Evolutionary conservation across 2,888 invertebrate species (phyloP).

Genomic region (Mallateleia sp.): DNA sequence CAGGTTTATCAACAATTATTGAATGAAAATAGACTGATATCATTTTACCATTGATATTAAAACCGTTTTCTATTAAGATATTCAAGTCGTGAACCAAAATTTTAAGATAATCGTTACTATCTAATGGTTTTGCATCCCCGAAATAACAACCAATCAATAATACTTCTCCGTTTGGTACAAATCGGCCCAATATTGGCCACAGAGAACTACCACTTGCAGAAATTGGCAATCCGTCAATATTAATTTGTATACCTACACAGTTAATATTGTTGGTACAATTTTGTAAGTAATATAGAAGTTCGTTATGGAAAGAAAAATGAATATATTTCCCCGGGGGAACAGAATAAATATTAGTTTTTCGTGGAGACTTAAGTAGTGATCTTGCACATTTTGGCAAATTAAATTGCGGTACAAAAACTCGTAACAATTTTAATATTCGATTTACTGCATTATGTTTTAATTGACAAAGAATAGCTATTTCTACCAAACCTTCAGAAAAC

Average conservation of each 20-base stretch:
- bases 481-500: too few species aligned
- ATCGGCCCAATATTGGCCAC: slow-evolving; percentile 23
- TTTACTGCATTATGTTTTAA: too few species aligned
- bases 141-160: slow-evolving; percentile 36
- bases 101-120: slow-evolving; percentile 8
- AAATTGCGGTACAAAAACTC: too few species aligned
- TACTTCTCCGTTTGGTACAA: neutral
- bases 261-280: neutral
- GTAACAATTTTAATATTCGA: too few species aligned
- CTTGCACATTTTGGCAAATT: slow-evolving; percentile 20
- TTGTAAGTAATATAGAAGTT: slow-evolving; percentile 8
- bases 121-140: neutral
- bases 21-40: neutral
- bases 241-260: slow-evolving; percentile 8
- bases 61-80: neutral
- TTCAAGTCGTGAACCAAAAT: slow-evolving; percentile 6
- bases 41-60: neutral
- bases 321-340: slow-evolving; percentile 35
- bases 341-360: neutral
- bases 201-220: slow-evolving; percentile 2
- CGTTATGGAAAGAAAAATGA: slow-evolving; percentile 9
- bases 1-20: slow-evolving; percentile 9
- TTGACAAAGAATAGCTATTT: too few species aligned
- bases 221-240: slow-evolving; percentile 28
- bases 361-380: slow-evolving; percentile 30